phyloP scores from a whole-genome alignment of 2,797 vertebrate species.

The Acridotheres tristis region DNA sequence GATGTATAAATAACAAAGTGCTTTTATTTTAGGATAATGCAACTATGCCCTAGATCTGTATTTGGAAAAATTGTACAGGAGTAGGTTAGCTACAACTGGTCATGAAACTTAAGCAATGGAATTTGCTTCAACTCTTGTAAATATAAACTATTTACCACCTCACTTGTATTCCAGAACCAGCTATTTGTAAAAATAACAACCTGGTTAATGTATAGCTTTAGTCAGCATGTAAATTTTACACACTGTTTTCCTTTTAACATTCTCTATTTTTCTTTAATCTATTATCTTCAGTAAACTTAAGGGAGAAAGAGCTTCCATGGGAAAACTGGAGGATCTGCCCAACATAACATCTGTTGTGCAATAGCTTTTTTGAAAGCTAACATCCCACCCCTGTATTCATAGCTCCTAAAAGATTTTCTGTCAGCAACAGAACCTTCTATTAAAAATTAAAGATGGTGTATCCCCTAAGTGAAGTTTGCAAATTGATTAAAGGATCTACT shows the following conservation, averaged over 20 bases:
- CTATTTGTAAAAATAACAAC: neutral
- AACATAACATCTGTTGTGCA: neutral
- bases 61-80: neutral
- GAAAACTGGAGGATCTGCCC: neutral
- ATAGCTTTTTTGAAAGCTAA: neutral
- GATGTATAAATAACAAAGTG: neutral
- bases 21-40: neutral
- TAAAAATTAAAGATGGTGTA: neutral
- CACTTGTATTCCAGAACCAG: neutral
- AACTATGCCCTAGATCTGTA: neutral
- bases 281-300: neutral
- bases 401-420: neutral
- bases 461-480: neutral
- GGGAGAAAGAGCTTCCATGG: neutral
- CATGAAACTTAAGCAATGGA: neutral
- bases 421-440: neutral
- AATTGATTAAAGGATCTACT: neutral
- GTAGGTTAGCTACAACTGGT: neutral
- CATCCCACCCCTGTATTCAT: neutral
- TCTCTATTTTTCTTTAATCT: neutral
- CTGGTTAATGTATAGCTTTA: neutral
- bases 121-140: neutral
- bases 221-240: neutral
- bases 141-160: neutral
- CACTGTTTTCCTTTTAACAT: neutral